Base-by-base conservation (phyloP, 2,888 invertebrate genomes). In the Cepaea hortensis region DNA sequence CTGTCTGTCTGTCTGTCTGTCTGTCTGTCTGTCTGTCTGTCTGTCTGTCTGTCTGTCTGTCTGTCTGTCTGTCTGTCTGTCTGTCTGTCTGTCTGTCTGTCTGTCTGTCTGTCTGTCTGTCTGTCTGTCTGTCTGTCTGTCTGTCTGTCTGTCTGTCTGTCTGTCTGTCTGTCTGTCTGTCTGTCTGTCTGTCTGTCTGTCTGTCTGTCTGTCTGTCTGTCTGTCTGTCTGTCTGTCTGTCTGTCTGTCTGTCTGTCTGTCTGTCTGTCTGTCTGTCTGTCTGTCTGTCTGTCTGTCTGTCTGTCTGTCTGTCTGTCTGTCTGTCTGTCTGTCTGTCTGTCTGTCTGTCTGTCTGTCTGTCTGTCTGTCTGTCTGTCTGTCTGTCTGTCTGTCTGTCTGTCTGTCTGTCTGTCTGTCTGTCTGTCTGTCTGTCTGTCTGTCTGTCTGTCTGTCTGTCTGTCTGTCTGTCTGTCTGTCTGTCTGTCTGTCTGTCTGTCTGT, bases 111-210 rank as follows among this genome's bases (percentile, higher is more conserved):
- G 23, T 72, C 70, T 72, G 23, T 72, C 70, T 72, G 23, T 72
- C 70, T 72, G 23, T 72, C 70, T 72, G 23, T 72, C 70, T 72
- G 23, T 72, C 70, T 72, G 23, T 72, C 70, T 72, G 23, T 72
- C 70, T 72, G 23, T 72, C 70, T 72, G 23, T 72, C 70, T 72
- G 23, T 72, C 70, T 72, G 23, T 72, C 70, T 72, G 23, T 72
- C 70, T 72, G 23, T 72, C 70, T 72, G 23, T 72, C 70, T 72
- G 23, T 72, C 70, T 72, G n/a, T 72, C 70, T 72, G n/a, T 72
- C 70, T 72, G n/a, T 72, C 70, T 72, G n/a, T 72, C 70, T 72
- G n/a, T 72, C 70, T 72, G n/a, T 72, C 70, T 72, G n/a, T 72
- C 70, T 55, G 9, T 55, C 55, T 55, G 9, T 55, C 9, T 55